Percentiles rank a stretch among this genome's conserved stretches.
phyloP scores from a whole-genome alignment of 2,797 vertebrate genomes.

The Neopelma chrysocephalum region DNA sequence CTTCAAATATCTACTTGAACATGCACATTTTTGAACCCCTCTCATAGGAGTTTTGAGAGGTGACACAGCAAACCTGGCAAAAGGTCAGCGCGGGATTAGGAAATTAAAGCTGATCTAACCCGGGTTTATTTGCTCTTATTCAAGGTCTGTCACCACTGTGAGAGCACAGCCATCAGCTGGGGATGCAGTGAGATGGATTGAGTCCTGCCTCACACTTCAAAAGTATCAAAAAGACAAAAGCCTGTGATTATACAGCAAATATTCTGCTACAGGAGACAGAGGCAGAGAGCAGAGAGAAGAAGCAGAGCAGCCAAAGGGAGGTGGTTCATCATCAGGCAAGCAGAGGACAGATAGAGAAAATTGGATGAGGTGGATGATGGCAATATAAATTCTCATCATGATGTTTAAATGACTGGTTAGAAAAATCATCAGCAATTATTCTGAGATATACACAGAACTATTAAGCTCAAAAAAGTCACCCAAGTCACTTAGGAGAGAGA shows the following conservation, averaged over 20 bases:
- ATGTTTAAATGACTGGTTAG: not conserved
- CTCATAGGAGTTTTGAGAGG: not conserved
- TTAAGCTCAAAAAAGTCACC: not conserved
- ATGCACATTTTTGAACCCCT: not conserved
- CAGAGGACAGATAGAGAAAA: not conserved
- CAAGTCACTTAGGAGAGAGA: not conserved
- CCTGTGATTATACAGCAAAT: not conserved
- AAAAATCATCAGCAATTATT: not conserved
- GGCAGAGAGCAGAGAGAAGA: not conserved
- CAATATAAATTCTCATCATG: not conserved
- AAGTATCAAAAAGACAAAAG: not conserved
- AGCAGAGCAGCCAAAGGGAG: not conserved
- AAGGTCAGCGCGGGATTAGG: not conserved
- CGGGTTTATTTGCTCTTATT: not conserved
- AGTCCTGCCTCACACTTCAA: not conserved
- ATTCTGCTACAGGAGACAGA: not conserved
- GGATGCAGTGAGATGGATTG: not conserved
- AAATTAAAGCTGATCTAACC: not conserved
- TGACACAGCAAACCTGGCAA: not conserved
- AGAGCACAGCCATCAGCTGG: not conserved
- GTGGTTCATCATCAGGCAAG: not conserved
- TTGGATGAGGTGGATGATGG: not conserved
- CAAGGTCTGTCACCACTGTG: not conserved
- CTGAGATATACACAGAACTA: not conserved
- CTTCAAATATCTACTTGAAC: not conserved